Evolutionary conservation across 2,113 vertebrate genomes (phyloP).

Genomic region (Colistium nudipinnis): DNA sequence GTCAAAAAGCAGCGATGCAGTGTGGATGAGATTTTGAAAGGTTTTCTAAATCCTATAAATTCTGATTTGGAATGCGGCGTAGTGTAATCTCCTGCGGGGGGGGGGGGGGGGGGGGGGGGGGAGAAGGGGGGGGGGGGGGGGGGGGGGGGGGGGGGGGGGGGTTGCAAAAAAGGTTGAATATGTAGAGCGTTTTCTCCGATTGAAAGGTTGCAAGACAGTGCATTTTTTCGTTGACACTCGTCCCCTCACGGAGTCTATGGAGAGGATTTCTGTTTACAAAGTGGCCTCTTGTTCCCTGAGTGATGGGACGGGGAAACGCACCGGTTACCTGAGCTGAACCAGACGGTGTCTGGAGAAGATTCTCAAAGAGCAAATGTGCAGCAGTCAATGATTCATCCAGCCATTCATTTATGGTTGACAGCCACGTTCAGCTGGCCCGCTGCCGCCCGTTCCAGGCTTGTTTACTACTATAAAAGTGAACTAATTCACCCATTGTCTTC

Average conservation of each 20-base stretch:
- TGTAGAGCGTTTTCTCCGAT: too few relatives aligned
- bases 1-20: neutral
- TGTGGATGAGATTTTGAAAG: neutral
- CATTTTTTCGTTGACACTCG: neutral
- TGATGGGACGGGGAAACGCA: neutral
- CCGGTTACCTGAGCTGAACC: neutral
- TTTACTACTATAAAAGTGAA: neutral
- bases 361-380: neutral
- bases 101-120: too few relatives aligned
- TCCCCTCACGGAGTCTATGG: neutral
- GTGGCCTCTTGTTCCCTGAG: conserved; percentile 4
- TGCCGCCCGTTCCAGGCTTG: neutral
- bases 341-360: neutral
- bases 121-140: too few relatives aligned
- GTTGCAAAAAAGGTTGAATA: too few relatives aligned
- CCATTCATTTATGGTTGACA: neutral
- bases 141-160: too few relatives aligned
- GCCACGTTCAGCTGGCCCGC: neutral
- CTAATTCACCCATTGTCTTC: neutral
- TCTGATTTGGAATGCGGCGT: too few relatives aligned
- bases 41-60: too few relatives aligned
- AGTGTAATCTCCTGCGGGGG: too few relatives aligned
- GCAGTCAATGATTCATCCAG: neutral
- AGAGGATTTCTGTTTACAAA: neutral
- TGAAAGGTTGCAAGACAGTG: neutral